phyloP scores from a whole-genome alignment of 2,113 vertebrate genomes.

The Grallaria varia region DNA sequence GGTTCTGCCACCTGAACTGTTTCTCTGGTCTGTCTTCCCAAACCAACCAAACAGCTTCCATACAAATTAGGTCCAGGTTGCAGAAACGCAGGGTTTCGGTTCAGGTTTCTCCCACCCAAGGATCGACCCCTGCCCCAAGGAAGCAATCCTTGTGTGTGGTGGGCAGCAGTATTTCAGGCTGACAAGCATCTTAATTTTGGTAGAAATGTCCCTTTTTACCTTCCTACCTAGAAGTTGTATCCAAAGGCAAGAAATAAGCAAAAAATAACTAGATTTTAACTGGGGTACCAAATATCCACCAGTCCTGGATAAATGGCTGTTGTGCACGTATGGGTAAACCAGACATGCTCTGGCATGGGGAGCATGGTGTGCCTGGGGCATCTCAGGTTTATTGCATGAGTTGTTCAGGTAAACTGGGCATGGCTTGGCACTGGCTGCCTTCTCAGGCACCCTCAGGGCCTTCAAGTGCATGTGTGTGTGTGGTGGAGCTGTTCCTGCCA shows the following conservation, averaged over 20 bases:
- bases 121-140: not conserved
- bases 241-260: not conserved
- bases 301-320: not conserved
- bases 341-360: accelerated
- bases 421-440: not conserved
- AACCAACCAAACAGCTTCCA: not conserved
- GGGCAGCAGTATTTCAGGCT: not conserved
- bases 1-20: constrained; percentile 24
- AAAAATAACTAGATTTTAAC: not conserved
- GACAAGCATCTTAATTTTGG: not conserved
- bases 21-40: not conserved
- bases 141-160: not conserved
- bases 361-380: not conserved
- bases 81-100: not conserved
- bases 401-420: not conserved
- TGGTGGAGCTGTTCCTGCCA: not conserved
- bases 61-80: not conserved
- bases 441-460: not conserved
- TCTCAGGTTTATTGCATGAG: not conserved
- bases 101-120: not conserved
- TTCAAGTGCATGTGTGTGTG: accelerated
- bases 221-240: not conserved
- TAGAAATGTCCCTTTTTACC: not conserved
- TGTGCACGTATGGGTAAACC: not conserved
- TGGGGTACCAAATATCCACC: not conserved